phyloP scores from a whole-genome alignment of 92 coral and sea anemone species.

The Paramuricea clavata region DNA sequence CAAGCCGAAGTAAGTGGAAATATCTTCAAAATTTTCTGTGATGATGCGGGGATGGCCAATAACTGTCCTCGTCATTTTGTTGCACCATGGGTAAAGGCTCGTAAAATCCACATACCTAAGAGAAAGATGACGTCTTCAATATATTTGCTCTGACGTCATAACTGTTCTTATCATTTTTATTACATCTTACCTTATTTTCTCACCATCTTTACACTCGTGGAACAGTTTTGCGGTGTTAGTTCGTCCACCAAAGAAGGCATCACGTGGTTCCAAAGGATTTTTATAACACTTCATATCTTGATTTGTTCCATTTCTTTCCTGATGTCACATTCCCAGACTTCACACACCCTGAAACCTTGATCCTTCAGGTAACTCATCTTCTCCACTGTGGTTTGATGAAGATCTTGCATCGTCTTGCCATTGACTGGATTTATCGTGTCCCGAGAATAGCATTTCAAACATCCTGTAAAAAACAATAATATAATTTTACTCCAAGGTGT shows the following conservation, averaged over 20 bases:
- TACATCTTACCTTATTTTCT: too few species aligned
- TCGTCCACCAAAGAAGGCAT: slow-evolving; percentile 49
- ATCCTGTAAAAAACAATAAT: too few species aligned
- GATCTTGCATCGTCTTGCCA: slow-evolving; percentile 34
- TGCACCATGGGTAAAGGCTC: slow-evolving; percentile 42
- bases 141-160: too few species aligned
- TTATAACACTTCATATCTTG: slow-evolving; percentile 35
- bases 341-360: slow-evolving; percentile 35
- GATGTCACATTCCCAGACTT: slow-evolving; percentile 68
- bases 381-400: slow-evolving; percentile 44
- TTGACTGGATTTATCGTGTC: neutral
- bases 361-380: slow-evolving; percentile 3
- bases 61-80: slow-evolving; percentile 26
- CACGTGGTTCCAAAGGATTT: slow-evolving; percentile 57
- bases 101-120: slow-evolving; percentile 10
- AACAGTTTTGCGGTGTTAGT: slow-evolving; percentile 44
- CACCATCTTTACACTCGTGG: slow-evolving; percentile 38
- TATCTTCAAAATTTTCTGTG: slow-evolving; percentile 50
- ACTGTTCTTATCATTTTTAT: too few species aligned
- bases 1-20: slow-evolving; percentile 59
- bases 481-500: too few species aligned
- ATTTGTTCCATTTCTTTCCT: neutral
- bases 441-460: neutral
- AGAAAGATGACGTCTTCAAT: too few species aligned
- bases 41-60: slow-evolving; percentile 54